A percentile compares a stretch with the other conserved stretches of the same genome.
phyloP scores from a whole-genome alignment of 2,113 vertebrate species.

The Labrus mixtus region DNA sequence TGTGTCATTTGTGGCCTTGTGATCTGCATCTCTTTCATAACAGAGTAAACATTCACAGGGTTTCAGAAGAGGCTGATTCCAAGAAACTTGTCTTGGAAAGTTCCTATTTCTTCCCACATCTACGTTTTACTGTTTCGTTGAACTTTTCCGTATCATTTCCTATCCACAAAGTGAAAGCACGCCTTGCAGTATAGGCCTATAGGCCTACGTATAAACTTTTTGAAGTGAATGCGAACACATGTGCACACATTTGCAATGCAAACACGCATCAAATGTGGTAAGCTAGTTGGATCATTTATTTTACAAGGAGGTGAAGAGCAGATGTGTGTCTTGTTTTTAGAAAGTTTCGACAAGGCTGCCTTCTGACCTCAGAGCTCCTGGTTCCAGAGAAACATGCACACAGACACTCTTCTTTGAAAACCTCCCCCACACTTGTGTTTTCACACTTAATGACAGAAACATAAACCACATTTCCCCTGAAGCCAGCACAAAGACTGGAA shows the following conservation, averaged over 20 bases:
- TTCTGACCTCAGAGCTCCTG: slow-evolving; percentile 64
- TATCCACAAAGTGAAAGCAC: slow-evolving; percentile 20
- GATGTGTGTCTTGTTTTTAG: slow-evolving; percentile 31
- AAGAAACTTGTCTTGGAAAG: slow-evolving; percentile 44
- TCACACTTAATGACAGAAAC: slow-evolving; percentile 76
- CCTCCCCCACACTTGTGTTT: slow-evolving; percentile 77
- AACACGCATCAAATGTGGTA: slow-evolving; percentile 18
- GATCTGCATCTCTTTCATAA: slow-evolving; percentile 35
- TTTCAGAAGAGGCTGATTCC: slow-evolving; percentile 58
- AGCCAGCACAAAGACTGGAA: slow-evolving; percentile 58
- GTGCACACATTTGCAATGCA: background rate
- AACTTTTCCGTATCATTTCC: slow-evolving; percentile 19
- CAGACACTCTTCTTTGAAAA: slow-evolving; percentile 70
- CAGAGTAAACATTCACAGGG: slow-evolving; percentile 33
- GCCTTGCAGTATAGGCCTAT: background rate
- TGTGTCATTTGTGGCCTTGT: slow-evolving; percentile 13
- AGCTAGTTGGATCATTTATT: slow-evolving; percentile 14
- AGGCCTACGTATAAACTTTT: background rate
- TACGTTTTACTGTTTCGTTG: slow-evolving; percentile 12
- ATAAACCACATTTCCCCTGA: slow-evolving; percentile 60
- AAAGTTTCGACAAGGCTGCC: slow-evolving; percentile 43
- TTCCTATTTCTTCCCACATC: slow-evolving; percentile 57
- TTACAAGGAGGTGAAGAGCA: slow-evolving; percentile 17
- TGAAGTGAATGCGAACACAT: slow-evolving; percentile 2
- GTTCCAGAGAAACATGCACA: slow-evolving; percentile 71